phyloP scores from a whole-genome alignment of 2,113 vertebrate species.

The Psettodes erumei region DNA sequence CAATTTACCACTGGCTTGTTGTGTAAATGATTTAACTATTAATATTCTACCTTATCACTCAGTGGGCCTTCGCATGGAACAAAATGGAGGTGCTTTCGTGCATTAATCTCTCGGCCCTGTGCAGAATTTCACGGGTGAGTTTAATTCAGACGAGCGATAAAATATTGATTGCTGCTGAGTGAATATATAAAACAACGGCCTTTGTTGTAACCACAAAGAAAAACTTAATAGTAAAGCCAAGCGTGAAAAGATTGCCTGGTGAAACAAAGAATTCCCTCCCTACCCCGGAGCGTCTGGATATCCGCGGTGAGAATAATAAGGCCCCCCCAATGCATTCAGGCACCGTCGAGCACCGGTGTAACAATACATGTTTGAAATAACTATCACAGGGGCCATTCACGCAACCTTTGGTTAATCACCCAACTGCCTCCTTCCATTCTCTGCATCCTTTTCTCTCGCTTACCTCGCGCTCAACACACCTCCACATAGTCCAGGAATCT shows the following conservation, averaged over 20 bases:
- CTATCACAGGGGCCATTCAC: slow-evolving; percentile 61
- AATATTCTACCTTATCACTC: not conserved
- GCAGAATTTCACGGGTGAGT: slow-evolving; percentile 5
- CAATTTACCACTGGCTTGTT: not conserved
- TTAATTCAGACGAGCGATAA: slow-evolving; percentile 52
- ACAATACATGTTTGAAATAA: slow-evolving; percentile 68
- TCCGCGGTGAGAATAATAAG: slow-evolving; percentile 60
- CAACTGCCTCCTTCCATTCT: slow-evolving; percentile 64
- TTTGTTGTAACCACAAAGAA: slow-evolving; percentile 48
- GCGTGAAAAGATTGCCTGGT: slow-evolving; percentile 24
- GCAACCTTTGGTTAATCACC: slow-evolving; percentile 72
- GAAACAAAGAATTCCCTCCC: slow-evolving; percentile 45
- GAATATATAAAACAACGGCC: slow-evolving; percentile 44
- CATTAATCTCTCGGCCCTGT: not conserved
- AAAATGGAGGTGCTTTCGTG: slow-evolving; percentile 5
- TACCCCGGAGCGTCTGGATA: slow-evolving; percentile 44
- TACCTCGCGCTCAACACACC: slow-evolving; percentile 70
- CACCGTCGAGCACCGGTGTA: slow-evolving; percentile 18
- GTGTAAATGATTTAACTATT: not conserved
- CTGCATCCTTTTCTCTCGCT: slow-evolving; percentile 56
- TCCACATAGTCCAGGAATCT: slow-evolving; percentile 64
- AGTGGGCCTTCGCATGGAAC: not conserved
- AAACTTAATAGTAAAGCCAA: slow-evolving; percentile 32
- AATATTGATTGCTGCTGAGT: slow-evolving; percentile 31
- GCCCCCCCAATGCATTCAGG: slow-evolving; percentile 45